A percentile compares a stretch with the other conserved stretches of the same genome.
phyloP scores from a whole-genome alignment of 2,797 vertebrate genomes.

The Eulemur rubriventer region DNA sequence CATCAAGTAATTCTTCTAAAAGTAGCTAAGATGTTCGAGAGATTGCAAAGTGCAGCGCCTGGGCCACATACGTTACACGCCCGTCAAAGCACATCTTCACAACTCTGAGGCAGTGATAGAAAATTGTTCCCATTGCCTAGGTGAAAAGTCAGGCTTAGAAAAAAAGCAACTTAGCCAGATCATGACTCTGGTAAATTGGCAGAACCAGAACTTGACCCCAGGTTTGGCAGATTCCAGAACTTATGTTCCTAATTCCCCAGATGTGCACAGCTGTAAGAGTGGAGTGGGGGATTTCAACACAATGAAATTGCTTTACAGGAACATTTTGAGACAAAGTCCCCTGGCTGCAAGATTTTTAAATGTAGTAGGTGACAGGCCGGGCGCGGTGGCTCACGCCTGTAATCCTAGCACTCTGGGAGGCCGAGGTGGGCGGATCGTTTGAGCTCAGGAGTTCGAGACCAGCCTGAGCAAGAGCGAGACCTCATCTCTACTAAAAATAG shows the following conservation, averaged over 20 bases:
- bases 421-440: no score
- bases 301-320: not conserved
- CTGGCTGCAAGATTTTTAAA: not conserved
- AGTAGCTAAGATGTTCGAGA: not conserved
- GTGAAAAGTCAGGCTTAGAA: not conserved
- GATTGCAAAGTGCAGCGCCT: not conserved
- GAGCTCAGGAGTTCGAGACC: no score
- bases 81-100: not conserved
- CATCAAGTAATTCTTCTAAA: not conserved
- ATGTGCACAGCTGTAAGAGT: not conserved
- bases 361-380: not conserved
- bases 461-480: no score
- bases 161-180: not conserved
- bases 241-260: not conserved
- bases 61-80: accelerated
- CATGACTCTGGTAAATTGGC: not conserved
- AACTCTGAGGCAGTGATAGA: not conserved
- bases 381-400: no score
- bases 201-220: not conserved
- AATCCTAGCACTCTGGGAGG: no score
- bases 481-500: no score
- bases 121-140: not conserved
- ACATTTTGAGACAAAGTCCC: not conserved
- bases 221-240: not conserved
- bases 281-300: not conserved